phyloP scores from a whole-genome alignment of 2,888 invertebrate species.

The Apocheima hispidaria region DNA sequence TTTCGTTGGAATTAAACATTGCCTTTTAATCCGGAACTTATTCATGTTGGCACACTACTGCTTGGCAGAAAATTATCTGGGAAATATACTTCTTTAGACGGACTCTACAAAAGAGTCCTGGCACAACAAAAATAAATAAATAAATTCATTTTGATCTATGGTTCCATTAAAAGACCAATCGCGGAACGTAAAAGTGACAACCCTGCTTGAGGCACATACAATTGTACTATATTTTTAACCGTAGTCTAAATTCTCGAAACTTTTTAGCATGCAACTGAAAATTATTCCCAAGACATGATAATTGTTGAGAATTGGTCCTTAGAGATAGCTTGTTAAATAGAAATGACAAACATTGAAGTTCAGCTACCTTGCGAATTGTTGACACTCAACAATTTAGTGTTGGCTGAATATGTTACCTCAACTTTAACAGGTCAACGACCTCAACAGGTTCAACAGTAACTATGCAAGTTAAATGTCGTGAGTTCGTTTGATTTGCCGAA shows the following conservation, averaged over 20 bases:
- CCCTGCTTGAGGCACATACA: constrained; percentile 1
- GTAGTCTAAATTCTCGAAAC: constrained; percentile 50
- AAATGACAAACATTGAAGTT: constrained; percentile 40
- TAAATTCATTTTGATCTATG: too few species aligned
- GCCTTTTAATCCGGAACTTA: too few species aligned
- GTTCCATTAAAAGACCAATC: too few species aligned
- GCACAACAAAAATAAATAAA: too few species aligned
- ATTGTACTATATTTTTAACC: too few species aligned
- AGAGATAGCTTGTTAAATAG: constrained; percentile 18
- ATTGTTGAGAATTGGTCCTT: constrained; percentile 42
- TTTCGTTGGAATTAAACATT: too few species aligned
- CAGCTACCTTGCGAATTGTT: constrained; percentile 34
- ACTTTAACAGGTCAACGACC: constrained; percentile 13
- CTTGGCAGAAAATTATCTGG: too few species aligned
- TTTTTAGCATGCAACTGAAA: constrained; percentile 52
- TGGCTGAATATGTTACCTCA: constrained; percentile 9
- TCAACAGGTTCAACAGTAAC: background rate
- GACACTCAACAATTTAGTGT: constrained; percentile 17
- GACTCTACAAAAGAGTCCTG: background rate
- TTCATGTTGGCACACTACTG: too few species aligned
- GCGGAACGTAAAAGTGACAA: background rate
- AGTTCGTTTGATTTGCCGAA: too few species aligned
- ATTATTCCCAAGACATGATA: constrained; percentile 52
- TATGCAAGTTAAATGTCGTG: background rate
- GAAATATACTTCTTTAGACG: too few species aligned